Evolutionary conservation across 2,113 vertebrate genomes (phyloP).

Genomic region (Bambusicola thoracicus): DNA sequence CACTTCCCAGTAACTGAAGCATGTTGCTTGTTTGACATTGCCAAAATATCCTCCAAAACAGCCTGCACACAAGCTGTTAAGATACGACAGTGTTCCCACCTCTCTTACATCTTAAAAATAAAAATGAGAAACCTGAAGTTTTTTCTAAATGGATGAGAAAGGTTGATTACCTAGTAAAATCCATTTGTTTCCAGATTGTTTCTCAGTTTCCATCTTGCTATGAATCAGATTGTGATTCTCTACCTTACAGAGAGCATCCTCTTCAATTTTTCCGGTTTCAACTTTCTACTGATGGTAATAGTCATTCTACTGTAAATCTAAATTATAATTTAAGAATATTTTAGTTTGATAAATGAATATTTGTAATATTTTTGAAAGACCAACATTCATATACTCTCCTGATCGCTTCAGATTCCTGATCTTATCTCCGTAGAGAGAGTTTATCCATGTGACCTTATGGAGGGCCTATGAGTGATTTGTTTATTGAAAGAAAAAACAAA

Average conservation of each 20-base stretch:
- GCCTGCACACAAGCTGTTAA: conserved; percentile 60
- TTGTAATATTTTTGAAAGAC: neutral
- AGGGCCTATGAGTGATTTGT: neutral
- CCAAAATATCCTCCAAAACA: conserved; percentile 63
- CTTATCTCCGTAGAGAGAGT: accelerated
- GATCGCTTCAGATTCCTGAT: neutral
- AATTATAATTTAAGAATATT: neutral
- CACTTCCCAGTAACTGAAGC: conserved; percentile 38
- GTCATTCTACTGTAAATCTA: neutral
- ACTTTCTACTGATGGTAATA: neutral
- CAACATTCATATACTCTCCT: neutral
- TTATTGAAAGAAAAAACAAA: neutral
- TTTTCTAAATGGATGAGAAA: conserved; percentile 20
- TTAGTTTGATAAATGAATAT: neutral
- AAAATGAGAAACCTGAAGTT: conserved; percentile 17
- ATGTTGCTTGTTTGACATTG: conserved; percentile 37
- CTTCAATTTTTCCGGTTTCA: neutral
- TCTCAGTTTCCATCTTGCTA: neutral
- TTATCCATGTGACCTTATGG: neutral
- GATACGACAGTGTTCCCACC: conserved; percentile 40
- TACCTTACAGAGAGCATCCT: neutral
- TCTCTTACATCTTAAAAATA: conserved; percentile 42
- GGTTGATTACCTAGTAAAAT: conserved; percentile 19
- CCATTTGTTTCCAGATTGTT: neutral
- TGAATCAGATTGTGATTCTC: neutral